Evolutionary conservation across 1,140 invertebrate genomes (phyloP).

Genomic region (Lycorma delicatula): DNA sequence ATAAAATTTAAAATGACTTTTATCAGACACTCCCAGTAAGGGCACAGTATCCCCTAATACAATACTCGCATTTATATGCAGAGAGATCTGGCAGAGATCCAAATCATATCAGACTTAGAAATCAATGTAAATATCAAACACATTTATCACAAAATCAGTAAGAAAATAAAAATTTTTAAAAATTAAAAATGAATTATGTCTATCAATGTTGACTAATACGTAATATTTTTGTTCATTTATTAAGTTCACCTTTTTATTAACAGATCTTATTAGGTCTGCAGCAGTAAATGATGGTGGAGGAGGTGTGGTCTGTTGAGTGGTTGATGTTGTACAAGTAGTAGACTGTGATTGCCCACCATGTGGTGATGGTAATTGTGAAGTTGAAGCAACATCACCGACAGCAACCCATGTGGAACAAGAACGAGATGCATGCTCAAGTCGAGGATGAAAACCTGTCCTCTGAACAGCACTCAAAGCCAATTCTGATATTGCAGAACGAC

Average conservation of each 20-base stretch:
- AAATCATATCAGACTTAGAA: no score
- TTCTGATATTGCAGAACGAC: slow-evolving; percentile 49
- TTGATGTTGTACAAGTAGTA: slow-evolving; percentile 42
- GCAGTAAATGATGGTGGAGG: slow-evolving; percentile 50
- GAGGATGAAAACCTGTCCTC: slow-evolving; percentile 20
- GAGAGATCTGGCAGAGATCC: no score
- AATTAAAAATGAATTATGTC: no score
- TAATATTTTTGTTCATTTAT: no score
- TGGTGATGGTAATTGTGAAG: slow-evolving; percentile 62
- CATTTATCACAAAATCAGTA: no score
- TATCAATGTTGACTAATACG: no score
- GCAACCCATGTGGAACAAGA: slow-evolving; percentile 83
- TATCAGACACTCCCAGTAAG: no score
- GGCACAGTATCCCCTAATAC: no score
- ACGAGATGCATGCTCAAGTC: slow-evolving; percentile 57
- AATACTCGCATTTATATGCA: no score
- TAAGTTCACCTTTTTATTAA: slow-evolving; percentile 67
- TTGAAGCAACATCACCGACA: slow-evolving; percentile 59
- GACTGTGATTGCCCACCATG: slow-evolving; percentile 48
- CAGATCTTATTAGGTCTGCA: slow-evolving; percentile 63
- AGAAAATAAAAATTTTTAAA: no score
- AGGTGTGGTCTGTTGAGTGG: slow-evolving; percentile 35
- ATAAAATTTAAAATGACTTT: no score
- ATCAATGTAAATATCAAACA: no score
- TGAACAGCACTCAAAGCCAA: slow-evolving; percentile 54